Conservation (phyloP, 2,888 invertebrate species). For the Chalcosyrphus nemorum region DNA sequence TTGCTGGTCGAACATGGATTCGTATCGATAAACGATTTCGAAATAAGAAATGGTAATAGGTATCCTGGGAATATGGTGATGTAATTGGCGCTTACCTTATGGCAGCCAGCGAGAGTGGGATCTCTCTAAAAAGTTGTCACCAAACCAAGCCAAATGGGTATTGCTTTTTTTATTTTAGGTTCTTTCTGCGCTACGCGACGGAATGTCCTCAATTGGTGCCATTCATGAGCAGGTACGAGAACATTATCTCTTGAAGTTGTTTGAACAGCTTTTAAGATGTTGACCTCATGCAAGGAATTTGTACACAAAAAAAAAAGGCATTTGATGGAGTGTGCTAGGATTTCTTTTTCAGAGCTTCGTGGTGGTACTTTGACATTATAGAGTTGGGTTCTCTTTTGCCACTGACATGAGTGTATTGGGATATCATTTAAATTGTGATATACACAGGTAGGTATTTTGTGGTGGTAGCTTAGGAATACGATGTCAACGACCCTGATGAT, state of each 20-base stretch:
- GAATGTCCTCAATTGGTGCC: conserved; percentile 53
- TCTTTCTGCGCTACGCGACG: conserved; percentile 11
- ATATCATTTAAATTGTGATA: too few relatives aligned
- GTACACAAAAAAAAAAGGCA: conserved; percentile 1
- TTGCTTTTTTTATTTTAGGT: conserved; percentile 13
- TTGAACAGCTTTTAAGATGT: conserved; percentile 44
- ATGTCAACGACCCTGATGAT: too few relatives aligned
- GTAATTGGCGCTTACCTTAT: conserved; percentile 67
- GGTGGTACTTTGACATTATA: neutral
- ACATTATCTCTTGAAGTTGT: conserved; percentile 55
- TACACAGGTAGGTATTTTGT: too few relatives aligned
- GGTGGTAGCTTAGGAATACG: too few relatives aligned
- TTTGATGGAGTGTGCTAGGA: conserved; percentile 35
- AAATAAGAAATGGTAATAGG: conserved; percentile 49
- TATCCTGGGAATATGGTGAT: conserved; percentile 70
- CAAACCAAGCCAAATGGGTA: conserved; percentile 20
- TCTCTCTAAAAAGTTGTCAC: conserved; percentile 33
- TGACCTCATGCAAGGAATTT: conserved; percentile 66
- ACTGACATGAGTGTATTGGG: too few relatives aligned
- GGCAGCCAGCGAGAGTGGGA: neutral
- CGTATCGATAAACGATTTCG: conserved; percentile 49
- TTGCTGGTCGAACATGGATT: conserved; percentile 56
- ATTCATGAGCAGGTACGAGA: conserved; percentile 65
- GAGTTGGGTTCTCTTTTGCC: too few relatives aligned
- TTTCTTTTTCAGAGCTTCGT: neutral